Percentiles rank a stretch among this genome's conserved stretches.
Conservation (phyloP, 2,888 invertebrate genomes). For the Drosophila flavopinicola region DNA sequence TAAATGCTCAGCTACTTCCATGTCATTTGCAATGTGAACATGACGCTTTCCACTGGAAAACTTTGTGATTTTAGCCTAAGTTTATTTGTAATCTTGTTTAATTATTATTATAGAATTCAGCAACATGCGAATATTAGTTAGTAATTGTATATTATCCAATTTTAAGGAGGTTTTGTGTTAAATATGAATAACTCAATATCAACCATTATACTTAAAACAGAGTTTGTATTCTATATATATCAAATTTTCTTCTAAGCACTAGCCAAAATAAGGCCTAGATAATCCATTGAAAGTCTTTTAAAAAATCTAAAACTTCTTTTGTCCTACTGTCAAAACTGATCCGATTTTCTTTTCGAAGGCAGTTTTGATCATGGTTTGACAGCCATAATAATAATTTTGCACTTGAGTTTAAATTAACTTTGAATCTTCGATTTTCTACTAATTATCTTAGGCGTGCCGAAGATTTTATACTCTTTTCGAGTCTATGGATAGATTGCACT, state of each 20-base stretch:
- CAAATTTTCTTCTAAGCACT: not conserved
- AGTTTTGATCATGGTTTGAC: too few relatives aligned
- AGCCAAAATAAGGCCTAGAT: too few relatives aligned
- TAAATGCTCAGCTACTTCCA: slow-evolving; percentile 29
- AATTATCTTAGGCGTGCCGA: too few relatives aligned
- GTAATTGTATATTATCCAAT: not conserved
- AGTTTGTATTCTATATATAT: not conserved
- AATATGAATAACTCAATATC: not conserved
- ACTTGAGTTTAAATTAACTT: too few relatives aligned
- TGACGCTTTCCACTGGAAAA: slow-evolving; percentile 70
- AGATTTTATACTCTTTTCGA: too few relatives aligned
- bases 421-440: too few relatives aligned
- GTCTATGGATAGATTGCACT: too few relatives aligned
- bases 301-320: too few relatives aligned
- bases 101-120: slow-evolving; percentile 9
- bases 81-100: slow-evolving; percentile 12
- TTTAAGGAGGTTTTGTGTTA: not conserved
- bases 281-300: too few relatives aligned
- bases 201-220: not conserved
- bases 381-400: too few relatives aligned
- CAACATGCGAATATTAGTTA: slow-evolving; percentile 44
- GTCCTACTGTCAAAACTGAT: too few relatives aligned
- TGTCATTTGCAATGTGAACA: slow-evolving; percentile 44
- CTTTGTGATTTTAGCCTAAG: slow-evolving; percentile 65
- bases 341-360: too few relatives aligned